Evolutionary conservation across 2,888 invertebrate species (phyloP).

Genomic region (Cephonodes hylas): DNA sequence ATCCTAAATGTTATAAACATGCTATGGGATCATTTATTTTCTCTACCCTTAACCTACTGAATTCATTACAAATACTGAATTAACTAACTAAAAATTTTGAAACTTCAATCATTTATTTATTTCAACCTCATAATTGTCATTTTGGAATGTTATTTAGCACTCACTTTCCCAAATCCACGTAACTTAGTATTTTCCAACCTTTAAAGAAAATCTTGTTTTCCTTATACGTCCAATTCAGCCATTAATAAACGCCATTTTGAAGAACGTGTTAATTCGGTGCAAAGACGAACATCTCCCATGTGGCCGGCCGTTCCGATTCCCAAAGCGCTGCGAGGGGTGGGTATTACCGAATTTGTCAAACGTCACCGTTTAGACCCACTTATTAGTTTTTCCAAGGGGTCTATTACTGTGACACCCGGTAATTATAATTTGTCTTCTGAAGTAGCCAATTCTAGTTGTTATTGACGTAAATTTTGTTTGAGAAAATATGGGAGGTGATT

Average conservation of each 20-base stretch:
- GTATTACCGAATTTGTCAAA: constrained; percentile 80
- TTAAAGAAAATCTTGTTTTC: no score
- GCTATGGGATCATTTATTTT: no score
- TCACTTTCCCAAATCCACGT: no score
- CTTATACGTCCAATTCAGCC: not conserved
- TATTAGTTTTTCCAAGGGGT: constrained; percentile 70
- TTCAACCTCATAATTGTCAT: no score
- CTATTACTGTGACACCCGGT: constrained; percentile 10
- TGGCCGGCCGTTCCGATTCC: constrained; percentile 25
- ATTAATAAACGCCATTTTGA: not conserved
- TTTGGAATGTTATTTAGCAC: no score
- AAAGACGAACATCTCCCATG: constrained; percentile 49
- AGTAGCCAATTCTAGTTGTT: not conserved
- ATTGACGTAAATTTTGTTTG: not conserved
- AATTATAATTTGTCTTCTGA: not conserved
- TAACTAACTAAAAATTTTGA: no score
- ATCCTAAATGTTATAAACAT: no score
- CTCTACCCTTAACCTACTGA: no score
- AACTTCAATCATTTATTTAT: no score
- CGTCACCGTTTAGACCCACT: constrained; percentile 62
- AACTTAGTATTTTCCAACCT: no score
- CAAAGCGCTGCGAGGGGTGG: constrained; percentile 35
- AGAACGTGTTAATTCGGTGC: constrained; percentile 17
- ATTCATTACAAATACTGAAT: no score
- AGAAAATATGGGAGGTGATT: not conserved